Evolutionary conservation across 92 coral and sea anemone species (phyloP).

Genomic region (Heliopora coerulea): DNA sequence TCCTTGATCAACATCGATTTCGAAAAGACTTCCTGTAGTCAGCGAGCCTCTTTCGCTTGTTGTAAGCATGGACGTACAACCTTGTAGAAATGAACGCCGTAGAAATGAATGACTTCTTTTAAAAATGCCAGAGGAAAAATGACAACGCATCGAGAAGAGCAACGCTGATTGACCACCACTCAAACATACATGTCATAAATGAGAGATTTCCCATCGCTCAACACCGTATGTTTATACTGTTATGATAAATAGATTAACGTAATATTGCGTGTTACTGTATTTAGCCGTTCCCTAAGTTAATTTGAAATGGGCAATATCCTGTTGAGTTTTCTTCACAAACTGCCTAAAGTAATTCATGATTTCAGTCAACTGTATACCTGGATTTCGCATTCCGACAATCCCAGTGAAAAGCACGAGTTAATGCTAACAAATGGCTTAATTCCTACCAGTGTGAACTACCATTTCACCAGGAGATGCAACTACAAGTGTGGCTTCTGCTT

Average conservation of each 20-base stretch:
- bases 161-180: too few relatives aligned
- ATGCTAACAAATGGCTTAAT: too few relatives aligned
- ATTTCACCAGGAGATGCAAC: conserved; percentile 79
- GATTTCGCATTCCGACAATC: background rate
- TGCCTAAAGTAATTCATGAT: background rate
- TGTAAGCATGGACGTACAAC: background rate
- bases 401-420: too few relatives aligned
- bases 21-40: background rate
- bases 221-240: too few relatives aligned
- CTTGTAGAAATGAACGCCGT: background rate
- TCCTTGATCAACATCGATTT: conserved; percentile 4
- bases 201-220: too few relatives aligned
- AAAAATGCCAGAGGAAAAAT: background rate
- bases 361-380: conserved; percentile 9
- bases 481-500: conserved; percentile 84
- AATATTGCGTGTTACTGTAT: background rate
- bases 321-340: background rate
- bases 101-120: background rate
- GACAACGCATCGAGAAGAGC: background rate
- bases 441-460: conserved; percentile 78
- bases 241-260: too few relatives aligned
- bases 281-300: too few relatives aligned
- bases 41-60: too few relatives aligned
- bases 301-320: too few relatives aligned
- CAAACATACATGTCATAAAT: too few relatives aligned